Evolutionary conservation across 37 sponge, comb jelly and placozoan genomes (phyloP).

Genomic region (Spongia lamella): DNA sequence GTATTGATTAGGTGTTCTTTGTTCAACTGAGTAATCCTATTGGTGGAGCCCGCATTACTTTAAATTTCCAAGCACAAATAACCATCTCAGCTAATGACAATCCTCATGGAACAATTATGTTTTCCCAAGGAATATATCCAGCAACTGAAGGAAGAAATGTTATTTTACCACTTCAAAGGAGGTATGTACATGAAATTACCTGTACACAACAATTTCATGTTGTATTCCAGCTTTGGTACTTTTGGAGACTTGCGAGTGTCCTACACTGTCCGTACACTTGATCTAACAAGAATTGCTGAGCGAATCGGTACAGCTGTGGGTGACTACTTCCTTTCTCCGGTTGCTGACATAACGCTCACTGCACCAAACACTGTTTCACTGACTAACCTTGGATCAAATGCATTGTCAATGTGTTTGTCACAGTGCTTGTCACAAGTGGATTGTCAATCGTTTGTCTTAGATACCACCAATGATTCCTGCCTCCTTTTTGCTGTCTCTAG

Average conservation of each 20-base stretch:
- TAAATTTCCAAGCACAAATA: constrained; percentile 19
- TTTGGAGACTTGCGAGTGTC: constrained; percentile 60
- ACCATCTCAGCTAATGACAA: constrained; percentile 65
- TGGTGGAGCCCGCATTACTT: constrained; percentile 72
- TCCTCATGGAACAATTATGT: constrained; percentile 58
- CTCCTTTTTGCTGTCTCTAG: constrained; percentile 34
- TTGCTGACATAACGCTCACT: constrained; percentile 20
- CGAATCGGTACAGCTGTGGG: constrained; percentile 24
- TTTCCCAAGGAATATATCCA: constrained; percentile 8
- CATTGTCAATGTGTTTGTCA: constrained; percentile 43
- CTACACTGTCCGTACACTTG: constrained; percentile 37
- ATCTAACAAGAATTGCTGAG: constrained; percentile 44
- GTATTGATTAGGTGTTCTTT: constrained; percentile 47
- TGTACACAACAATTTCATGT: background rate
- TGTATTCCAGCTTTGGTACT: constrained; percentile 42
- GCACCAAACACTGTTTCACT: background rate
- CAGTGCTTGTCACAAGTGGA: constrained; percentile 41
- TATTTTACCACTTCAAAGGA: constrained; percentile 51
- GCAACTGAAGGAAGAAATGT: constrained; percentile 22
- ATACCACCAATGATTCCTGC: constrained; percentile 11
- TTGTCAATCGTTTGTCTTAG: constrained; percentile 49
- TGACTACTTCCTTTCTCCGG: constrained; percentile 46
- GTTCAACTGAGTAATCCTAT: constrained; percentile 49
- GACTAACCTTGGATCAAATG: background rate
- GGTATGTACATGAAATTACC: constrained; percentile 13